phyloP scores from a whole-genome alignment of 2,797 vertebrate species.

The Danionella dracula region DNA sequence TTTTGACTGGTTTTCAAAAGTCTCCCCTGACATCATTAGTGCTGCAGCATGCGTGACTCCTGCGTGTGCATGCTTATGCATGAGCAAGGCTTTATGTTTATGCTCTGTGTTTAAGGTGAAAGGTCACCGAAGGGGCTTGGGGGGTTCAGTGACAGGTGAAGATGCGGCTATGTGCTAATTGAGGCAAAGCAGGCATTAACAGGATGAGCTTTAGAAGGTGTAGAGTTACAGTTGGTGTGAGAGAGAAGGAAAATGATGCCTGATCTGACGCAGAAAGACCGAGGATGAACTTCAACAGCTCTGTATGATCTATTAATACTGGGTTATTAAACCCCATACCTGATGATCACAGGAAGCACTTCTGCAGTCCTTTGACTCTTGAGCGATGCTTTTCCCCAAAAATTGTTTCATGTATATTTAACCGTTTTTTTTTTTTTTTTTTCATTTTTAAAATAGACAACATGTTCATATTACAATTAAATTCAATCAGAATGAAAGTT shows the following conservation, averaged over 20 bases:
- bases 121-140: conserved; percentile 40
- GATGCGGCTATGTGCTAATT: conserved; percentile 60
- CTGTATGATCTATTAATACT: not conserved
- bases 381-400: no score
- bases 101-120: conserved; percentile 35
- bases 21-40: no score
- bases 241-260: conserved; percentile 51
- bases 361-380: not conserved
- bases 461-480: no score
- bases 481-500: no score
- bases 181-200: conserved; percentile 47
- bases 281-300: not conserved
- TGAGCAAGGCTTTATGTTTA: not conserved
- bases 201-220: conserved; percentile 51
- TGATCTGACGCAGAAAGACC: conserved; percentile 31
- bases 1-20: no score
- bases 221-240: conserved; percentile 59
- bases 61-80: conserved; percentile 49
- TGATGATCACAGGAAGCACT: not conserved
- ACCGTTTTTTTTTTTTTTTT: no score
- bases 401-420: no score
- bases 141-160: conserved; percentile 57
- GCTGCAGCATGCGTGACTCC: conserved; percentile 36
- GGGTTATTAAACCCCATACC: not conserved
- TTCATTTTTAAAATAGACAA: no score